Percentiles rank a stretch among this genome's conserved stretches.
Conservation (phyloP, 2,113 vertebrate genomes). For the Psilopogon haemacephalus region DNA sequence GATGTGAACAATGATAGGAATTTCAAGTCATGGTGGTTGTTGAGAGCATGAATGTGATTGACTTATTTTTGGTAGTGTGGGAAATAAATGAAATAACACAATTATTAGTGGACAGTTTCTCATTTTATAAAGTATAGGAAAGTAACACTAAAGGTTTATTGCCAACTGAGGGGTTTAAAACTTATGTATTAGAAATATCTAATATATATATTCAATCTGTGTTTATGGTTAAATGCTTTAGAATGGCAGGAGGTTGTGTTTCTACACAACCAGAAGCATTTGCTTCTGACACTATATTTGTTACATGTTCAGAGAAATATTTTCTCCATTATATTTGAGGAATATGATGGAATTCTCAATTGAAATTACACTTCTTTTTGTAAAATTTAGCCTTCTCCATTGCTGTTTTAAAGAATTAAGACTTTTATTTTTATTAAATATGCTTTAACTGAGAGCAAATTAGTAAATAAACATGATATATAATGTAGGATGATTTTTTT, state of each 20-base stretch:
- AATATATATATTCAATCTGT: neutral
- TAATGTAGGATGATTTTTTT: neutral
- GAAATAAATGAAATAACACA: neutral
- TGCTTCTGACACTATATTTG: neutral
- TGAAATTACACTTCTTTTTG: neutral
- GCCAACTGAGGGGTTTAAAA: neutral
- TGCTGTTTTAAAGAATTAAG: neutral
- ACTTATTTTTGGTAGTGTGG: neutral
- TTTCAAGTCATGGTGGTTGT: neutral
- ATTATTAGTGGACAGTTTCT: neutral
- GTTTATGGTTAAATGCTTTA: neutral
- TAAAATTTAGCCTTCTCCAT: neutral
- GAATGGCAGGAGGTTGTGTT: accelerated
- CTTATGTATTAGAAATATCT: accelerated
- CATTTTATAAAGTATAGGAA: neutral
- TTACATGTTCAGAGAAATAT: neutral
- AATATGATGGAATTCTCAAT: neutral
- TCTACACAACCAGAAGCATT: neutral
- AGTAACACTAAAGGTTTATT: neutral
- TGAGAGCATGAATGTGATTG: neutral
- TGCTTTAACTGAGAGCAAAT: neutral
- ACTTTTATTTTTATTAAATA: neutral
- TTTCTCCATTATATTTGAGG: neutral
- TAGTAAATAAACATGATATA: neutral
- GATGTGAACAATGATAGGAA: neutral